A percentile compares a stretch with the other conserved stretches of the same genome.
Conservation (phyloP, 92 coral and sea anemone species). For the Heteractis magnifica region DNA sequence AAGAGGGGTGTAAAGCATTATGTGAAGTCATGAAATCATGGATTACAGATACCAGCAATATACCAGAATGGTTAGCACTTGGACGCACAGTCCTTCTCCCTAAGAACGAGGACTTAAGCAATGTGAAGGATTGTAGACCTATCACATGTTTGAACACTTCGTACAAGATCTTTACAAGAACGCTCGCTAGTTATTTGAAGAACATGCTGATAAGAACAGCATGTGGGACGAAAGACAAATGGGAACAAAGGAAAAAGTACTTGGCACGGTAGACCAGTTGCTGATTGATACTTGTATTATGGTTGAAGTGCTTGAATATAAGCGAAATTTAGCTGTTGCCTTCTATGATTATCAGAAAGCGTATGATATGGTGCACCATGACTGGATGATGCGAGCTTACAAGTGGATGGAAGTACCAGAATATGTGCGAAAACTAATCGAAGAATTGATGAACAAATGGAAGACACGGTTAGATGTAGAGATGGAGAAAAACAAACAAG, state of each 20-base stretch:
- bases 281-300: not conserved
- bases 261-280: not conserved
- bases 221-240: too few species aligned
- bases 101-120: not conserved
- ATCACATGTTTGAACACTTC: conserved; percentile 14
- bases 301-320: too few species aligned
- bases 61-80: not conserved
- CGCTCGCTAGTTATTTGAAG: not conserved
- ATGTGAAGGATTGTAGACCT: not conserved
- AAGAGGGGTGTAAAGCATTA: not conserved
- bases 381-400: not conserved
- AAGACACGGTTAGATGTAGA: not conserved
- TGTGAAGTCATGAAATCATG: not conserved
- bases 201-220: too few species aligned
- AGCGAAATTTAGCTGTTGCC: conserved; percentile 38
- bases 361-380: conserved; percentile 23
- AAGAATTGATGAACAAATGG: not conserved
- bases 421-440: not conserved
- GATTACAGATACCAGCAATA: not conserved
- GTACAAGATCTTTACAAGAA: conserved; percentile 1
- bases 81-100: conserved; percentile 1
- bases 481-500: not conserved
- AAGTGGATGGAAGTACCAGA: not conserved
- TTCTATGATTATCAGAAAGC: conserved; percentile 23
- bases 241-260: too few species aligned